Percentiles rank a stretch among this genome's conserved stretches.
Evolutionary conservation across 2,797 vertebrate genomes (phyloP).

Genomic region (Columba guinea): DNA sequence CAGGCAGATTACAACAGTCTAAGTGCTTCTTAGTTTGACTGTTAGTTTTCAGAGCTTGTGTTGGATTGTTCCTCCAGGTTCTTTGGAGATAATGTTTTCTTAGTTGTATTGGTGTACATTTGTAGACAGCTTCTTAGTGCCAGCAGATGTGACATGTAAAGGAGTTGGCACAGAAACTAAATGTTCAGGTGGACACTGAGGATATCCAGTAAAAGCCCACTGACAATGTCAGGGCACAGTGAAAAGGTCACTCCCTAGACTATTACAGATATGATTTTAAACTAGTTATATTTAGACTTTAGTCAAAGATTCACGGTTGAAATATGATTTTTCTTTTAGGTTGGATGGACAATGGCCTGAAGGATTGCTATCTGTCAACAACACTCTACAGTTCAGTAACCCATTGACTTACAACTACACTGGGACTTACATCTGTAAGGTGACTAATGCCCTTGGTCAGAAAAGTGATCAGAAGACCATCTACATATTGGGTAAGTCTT

Average conservation of each 20-base stretch:
- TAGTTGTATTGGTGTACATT: not conserved
- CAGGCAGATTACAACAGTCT: not conserved
- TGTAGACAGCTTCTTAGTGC: not conserved
- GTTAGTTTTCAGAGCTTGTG: not conserved
- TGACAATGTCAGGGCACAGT: not conserved
- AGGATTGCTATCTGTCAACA: slow-evolving; percentile 85
- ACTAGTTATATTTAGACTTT: not conserved
- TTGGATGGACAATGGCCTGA: slow-evolving; percentile 90
- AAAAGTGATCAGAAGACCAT: slow-evolving; percentile 85
- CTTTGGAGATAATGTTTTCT: not conserved
- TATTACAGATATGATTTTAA: not conserved
- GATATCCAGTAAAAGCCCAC: not conserved
- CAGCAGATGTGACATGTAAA: not conserved
- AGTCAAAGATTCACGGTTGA: not conserved
- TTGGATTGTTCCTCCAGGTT: not conserved
- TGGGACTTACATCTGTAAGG: slow-evolving; percentile 93
- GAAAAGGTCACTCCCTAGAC: not conserved
- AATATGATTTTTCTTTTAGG: slow-evolving; percentile 72
- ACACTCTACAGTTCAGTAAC: slow-evolving; percentile 87
- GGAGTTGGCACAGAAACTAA: not conserved
- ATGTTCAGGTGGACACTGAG: not conserved
- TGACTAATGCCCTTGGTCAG: slow-evolving; percentile 88
- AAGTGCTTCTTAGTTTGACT: not conserved
- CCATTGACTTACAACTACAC: slow-evolving; percentile 91
- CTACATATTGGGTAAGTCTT: slow-evolving; percentile 90